Percentiles rank a stretch among this genome's conserved stretches.
Evolutionary conservation across 2,888 invertebrate species (phyloP).

Genomic region (Physocephala rufipes): DNA sequence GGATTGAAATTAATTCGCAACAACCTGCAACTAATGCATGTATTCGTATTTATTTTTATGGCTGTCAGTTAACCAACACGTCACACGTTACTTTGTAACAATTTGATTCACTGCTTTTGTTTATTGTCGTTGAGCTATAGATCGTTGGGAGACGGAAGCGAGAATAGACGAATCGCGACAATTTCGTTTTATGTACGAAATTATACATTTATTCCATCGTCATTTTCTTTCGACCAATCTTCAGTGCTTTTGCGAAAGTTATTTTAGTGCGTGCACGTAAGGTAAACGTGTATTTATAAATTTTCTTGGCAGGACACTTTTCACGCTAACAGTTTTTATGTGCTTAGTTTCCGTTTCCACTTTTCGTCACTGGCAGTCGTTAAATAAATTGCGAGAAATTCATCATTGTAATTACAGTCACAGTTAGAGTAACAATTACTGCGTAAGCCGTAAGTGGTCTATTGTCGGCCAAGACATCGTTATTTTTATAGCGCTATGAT

Average conservation of each 20-base stretch:
- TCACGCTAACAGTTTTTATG: conserved; percentile 13
- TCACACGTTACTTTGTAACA: not conserved
- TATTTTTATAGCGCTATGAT: no score
- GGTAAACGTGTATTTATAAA: not conserved
- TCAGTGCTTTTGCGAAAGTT: not conserved
- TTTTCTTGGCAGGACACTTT: not conserved
- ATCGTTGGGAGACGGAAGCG: not conserved
- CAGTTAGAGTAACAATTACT: no score
- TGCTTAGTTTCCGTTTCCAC: conserved; percentile 37
- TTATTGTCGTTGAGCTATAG: not conserved
- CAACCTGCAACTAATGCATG: not conserved
- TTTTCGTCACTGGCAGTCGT: not conserved
- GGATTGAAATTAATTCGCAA: not conserved
- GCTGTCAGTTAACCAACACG: no score
- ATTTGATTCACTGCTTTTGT: conserved; percentile 29
- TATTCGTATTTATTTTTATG: not conserved
- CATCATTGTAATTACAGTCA: no score
- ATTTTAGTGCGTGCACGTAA: not conserved
- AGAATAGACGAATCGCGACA: not conserved
- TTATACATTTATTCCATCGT: no score
- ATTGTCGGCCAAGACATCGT: no score
- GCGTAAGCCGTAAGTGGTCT: no score
- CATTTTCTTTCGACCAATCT: no score
- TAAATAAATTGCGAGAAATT: no score
- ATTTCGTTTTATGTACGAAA: no score